Base-by-base conservation (phyloP, 2,797 vertebrate genomes). In the Gallinago solitaria region DNA sequence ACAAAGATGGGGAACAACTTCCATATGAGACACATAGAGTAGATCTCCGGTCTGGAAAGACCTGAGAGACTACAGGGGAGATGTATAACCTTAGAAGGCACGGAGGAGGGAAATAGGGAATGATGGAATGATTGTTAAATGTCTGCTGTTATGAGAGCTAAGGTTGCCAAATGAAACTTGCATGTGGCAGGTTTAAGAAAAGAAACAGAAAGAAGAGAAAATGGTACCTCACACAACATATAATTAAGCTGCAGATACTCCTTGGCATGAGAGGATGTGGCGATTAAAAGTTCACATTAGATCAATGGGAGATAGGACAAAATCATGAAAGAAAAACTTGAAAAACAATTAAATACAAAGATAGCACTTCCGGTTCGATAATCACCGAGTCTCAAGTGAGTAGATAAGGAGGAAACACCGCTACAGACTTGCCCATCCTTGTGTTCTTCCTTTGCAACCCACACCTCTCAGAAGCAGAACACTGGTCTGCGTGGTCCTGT, bases 161-260 rank as follows among this genome's bases (percentile, higher is more conserved):
- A 45, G 48, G 64, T 37, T 86, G 73, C 51, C 53, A 77, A 83
- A 91, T 27, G 10, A 71, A 94, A 70, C 39, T 80, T 13, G 19
- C 35, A 3, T 25, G 35, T 87, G 79, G 41, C 56, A 78, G 84
- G 45, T 65, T 83, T 80, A 74, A 95, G 91, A 77, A 89, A 94
- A 85, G 71, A 64, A 85, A 86, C 2, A 90, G 33, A 87, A 67
- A 73, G 67, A 80, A 80, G 33, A 77, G 28, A 87, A 87, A 87
- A 93, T 37, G 51, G 30, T 76, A 43, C 60, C 80, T 89, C 35
- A 37, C 6, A 56, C 17, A 77, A 60, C 41, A n/a, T 85, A 8
- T 67, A 80, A 92, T 93, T 85, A 89, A 89, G 32, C 48, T 0
- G 3, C 37, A 82, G 33, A 32, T 70, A 37, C 23, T 76, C 51